Evolutionary conservation across 1,140 invertebrate genomes (phyloP).

Genomic region (Sipha flava): DNA sequence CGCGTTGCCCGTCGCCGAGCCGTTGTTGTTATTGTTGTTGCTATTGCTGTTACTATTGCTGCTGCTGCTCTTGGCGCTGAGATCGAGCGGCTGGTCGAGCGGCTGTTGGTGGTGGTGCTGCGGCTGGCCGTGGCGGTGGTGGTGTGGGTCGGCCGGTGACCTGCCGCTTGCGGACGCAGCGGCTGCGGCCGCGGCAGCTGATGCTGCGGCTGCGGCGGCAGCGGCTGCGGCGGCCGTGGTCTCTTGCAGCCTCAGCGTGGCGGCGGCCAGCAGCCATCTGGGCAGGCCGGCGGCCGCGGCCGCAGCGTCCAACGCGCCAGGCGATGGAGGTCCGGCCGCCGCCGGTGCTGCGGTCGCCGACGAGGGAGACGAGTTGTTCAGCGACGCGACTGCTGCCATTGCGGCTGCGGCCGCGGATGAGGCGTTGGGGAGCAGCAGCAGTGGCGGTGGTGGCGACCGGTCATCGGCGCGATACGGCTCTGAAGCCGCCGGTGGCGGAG

Average conservation of each 20-base stretch:
- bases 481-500: background rate
- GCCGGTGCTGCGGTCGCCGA: background rate
- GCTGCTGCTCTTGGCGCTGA: slow-evolving; percentile 55
- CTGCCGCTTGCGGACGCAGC: slow-evolving; percentile 43
- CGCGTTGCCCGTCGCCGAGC: slow-evolving; percentile 39
- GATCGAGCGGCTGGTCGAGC: slow-evolving; percentile 65
- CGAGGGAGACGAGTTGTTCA: slow-evolving; percentile 10
- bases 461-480: background rate
- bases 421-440: background rate
- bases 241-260: slow-evolving; percentile 45
- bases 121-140: slow-evolving; percentile 43
- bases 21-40: background rate
- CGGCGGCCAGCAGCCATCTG: slow-evolving; percentile 46
- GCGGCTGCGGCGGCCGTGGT: slow-evolving; percentile 46
- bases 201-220: slow-evolving; percentile 25
- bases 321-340: background rate
- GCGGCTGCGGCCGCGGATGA: slow-evolving; percentile 18
- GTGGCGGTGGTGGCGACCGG: background rate
- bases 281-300: slow-evolving; percentile 41
- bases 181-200: slow-evolving; percentile 53
- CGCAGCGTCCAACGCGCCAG: slow-evolving; percentile 36
- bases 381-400: slow-evolving; percentile 15
- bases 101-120: slow-evolving; percentile 34
- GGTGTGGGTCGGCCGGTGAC: slow-evolving; percentile 44
- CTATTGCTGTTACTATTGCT: slow-evolving; percentile 34